Base-by-base conservation (phyloP, 2,888 invertebrate genomes). In the Crematogaster levior region DNA sequence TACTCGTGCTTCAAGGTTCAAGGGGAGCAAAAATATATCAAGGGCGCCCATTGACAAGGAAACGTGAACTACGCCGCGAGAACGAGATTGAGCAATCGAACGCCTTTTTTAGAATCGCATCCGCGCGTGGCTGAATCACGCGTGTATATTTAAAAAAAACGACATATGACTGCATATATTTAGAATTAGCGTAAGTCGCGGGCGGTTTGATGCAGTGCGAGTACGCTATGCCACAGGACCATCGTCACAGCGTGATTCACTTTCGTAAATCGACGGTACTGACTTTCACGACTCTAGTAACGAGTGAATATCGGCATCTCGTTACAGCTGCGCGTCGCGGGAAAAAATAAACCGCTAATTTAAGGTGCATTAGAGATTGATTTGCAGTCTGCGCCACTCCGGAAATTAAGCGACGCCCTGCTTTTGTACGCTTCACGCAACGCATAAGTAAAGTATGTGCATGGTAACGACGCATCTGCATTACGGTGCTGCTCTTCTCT, bases 11-110 rank as follows among this genome's bases (percentile, higher is more conserved):
- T 51, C 43, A 68, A 77, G 77, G 21, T 56, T 77, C 68, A 79
- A 79, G 43, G 65, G 12, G 56, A 68, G 9, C 56, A 79, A 46
- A 79, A 79, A 79, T 79, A 79, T 79, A 79, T 68, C 77, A 79
- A 58, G 34, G 43, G 30, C 43, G 43, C 43, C 27, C 63, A 79
- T 58, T 79, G 68, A 77, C 68, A 56, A 21, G 18, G 24, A 77
- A 77, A 68, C 68, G 53, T 68, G 40, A 77, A 77, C 40, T 53
- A 43, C 53, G 53, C 1, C 66, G 43, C 56, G 21, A 21, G 18
- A 73, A 15, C 40, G 15, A 1, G 74, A 66, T 74, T 81, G 81
- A 56, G 81, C 53, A 75, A 75, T 37, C 40, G 12, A 66, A 56
- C 15, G 51, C 24, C 77, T 56, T 77, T 68, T 82, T 77, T 77